Percentiles rank a stretch among this genome's conserved stretches.
phyloP scores from a whole-genome alignment of 2,113 vertebrate species.

The Chloebia gouldiae region DNA sequence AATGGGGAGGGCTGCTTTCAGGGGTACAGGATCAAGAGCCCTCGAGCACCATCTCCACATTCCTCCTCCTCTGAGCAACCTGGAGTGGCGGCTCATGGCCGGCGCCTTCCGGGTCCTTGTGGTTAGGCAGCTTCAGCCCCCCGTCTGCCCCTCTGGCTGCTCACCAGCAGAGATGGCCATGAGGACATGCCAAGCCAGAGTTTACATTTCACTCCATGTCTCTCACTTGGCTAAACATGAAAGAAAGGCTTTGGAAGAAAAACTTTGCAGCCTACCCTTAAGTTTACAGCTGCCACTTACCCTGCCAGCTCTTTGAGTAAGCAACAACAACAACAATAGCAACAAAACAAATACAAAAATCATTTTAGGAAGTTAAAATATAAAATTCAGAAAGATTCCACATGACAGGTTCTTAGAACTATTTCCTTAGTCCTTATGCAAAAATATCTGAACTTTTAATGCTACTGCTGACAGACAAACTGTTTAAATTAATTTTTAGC shows the following conservation, averaged over 20 bases:
- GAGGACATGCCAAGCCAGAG: not conserved
- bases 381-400: not conserved
- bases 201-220: slow-evolving; percentile 65
- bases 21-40: not conserved
- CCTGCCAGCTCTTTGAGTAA: slow-evolving; percentile 21
- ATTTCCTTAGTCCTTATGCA: not conserved
- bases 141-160: not conserved
- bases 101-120: not conserved
- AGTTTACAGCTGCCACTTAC: slow-evolving; percentile 61
- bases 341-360: not conserved
- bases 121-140: not conserved
- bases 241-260: slow-evolving; percentile 63
- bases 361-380: not conserved
- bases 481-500: not conserved
- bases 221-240: slow-evolving; percentile 77
- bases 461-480: not conserved
- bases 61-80: not conserved
- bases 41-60: not conserved
- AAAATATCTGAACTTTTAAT: not conserved
- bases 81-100: not conserved
- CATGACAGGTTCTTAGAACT: not conserved
- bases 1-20: not conserved
- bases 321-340: not conserved
- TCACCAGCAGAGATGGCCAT: not conserved
- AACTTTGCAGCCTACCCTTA: slow-evolving; percentile 40